These are phyloP conservation scores for Orthonevra nobilis DNA, from an alignment of 2,888 invertebrate genomes.

Conservation along the genomic window DNA sequence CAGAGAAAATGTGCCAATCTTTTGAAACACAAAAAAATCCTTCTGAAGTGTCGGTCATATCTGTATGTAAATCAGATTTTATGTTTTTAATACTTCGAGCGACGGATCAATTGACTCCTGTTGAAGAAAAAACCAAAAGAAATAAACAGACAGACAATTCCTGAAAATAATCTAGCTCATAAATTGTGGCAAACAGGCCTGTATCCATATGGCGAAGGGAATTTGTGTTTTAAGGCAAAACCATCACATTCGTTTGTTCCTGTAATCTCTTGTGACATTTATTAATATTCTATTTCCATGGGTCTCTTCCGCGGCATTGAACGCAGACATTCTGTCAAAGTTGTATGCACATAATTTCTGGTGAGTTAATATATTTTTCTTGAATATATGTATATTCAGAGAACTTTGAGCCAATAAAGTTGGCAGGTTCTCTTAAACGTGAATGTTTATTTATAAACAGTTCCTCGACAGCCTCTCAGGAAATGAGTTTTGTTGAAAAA, in stretches of 20 bases:
- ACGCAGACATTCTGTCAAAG: slow-evolving; percentile 4
- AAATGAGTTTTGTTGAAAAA: slow-evolving; percentile 51
- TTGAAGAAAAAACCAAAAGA: neutral
- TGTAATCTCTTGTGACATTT: slow-evolving; percentile 34
- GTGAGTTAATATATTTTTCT: slow-evolving; percentile 20
- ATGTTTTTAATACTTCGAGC: slow-evolving; percentile 12
- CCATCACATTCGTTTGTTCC: slow-evolving; percentile 1
- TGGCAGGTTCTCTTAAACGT: slow-evolving; percentile 9
- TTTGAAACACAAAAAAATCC: no score
- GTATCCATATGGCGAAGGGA: slow-evolving; percentile 54
- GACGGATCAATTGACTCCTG: slow-evolving; percentile 48
- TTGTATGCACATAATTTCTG: neutral
- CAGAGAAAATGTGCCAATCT: slow-evolving; percentile 22
- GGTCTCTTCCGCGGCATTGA: neutral
- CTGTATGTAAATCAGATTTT: slow-evolving; percentile 28
- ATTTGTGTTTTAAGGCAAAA: neutral
- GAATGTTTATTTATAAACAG: slow-evolving; percentile 49
- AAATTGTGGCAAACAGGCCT: slow-evolving; percentile 42
- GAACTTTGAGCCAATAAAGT: slow-evolving; percentile 11
- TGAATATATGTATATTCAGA: neutral
- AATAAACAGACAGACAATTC: neutral
- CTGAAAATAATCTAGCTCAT: slow-evolving; percentile 41
- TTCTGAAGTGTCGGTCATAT: no score
- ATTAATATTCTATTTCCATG: slow-evolving; percentile 52
- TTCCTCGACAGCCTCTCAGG: slow-evolving; percentile 28